Conservation (phyloP, 2,888 invertebrate genomes). For the Torymus texanus region DNA sequence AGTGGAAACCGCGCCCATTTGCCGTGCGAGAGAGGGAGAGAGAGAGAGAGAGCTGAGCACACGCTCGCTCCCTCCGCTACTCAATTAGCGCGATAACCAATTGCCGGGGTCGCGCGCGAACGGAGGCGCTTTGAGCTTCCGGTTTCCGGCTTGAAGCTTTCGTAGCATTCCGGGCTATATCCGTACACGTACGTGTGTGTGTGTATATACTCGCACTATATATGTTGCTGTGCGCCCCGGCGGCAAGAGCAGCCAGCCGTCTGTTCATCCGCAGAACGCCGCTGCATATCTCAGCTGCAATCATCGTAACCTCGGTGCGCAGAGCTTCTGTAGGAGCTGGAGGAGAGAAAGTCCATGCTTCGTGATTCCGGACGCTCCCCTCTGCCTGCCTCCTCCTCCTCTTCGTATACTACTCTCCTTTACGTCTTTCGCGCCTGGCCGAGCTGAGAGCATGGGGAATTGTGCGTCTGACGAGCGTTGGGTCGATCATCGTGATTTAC, state of each 20-base stretch:
- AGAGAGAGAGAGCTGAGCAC: conserved; percentile 24
- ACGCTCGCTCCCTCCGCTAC: conserved; percentile 37
- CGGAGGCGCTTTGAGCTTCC: conserved; percentile 51
- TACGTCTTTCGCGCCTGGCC: not conserved
- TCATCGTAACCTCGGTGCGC: not conserved
- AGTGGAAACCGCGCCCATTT: conserved; percentile 49
- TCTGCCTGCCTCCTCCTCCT: not conserved
- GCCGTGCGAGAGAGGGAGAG: conserved; percentile 18
- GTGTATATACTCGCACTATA: too few species aligned
- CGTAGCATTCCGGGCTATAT: conserved; percentile 36
- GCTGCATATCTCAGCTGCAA: conserved; percentile 19
- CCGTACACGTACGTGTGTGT: too few species aligned
- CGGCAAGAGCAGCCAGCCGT: conserved; percentile 1
- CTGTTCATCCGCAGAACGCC: conserved; percentile 13
- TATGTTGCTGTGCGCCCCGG: not conserved
- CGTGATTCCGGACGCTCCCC: not conserved
- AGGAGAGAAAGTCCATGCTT: not conserved
- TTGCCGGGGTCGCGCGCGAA: conserved; percentile 40
- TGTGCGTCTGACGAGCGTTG: not conserved
- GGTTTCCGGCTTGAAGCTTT: conserved; percentile 46
- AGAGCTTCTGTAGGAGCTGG: not conserved
- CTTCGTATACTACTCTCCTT: not conserved
- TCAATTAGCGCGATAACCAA: conserved; percentile 60
- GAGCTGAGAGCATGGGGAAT: not conserved
- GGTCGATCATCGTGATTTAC: not conserved